These are phyloP conservation scores for Ceratina australensis DNA, from an alignment of 1,140 invertebrate species.

Conservation along the genomic window DNA sequence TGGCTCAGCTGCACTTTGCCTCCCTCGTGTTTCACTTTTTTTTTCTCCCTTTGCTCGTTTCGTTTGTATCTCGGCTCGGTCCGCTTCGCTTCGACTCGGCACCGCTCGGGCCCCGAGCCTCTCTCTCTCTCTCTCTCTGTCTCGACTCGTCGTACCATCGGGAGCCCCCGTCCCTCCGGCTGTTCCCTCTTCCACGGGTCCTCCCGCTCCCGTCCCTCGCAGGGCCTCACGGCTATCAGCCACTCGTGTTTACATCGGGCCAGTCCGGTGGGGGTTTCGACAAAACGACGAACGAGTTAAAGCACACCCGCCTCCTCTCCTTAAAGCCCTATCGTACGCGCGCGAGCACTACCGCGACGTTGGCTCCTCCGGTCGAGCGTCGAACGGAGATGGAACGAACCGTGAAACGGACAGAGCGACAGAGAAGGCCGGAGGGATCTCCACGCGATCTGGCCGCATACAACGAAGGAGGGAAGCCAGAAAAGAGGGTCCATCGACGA, in stretches of 20 bases:
- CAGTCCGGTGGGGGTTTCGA: conserved; percentile 55
- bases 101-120: conserved; percentile 58
- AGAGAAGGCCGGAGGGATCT: conserved; percentile 2
- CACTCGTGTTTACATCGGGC: conserved; percentile 75
- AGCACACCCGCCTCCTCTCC: conserved; percentile 37
- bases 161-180: conserved; percentile 27
- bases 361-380: conserved; percentile 1
- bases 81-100: conserved; percentile 63
- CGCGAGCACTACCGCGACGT: conserved; percentile 28
- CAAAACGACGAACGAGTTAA: conserved; percentile 62
- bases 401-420: background rate
- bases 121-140: conserved; percentile 36
- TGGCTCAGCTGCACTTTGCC: conserved; percentile 70
- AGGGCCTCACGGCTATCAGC: conserved; percentile 72
- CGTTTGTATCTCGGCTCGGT: conserved; percentile 69
- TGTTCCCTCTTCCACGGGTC: conserved; percentile 45
- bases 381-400: background rate
- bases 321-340: background rate
- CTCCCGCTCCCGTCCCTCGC: conserved; percentile 35
- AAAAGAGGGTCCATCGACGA: conserved; percentile 56
- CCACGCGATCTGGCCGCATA: conserved; percentile 28
- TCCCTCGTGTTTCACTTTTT: conserved; percentile 68
- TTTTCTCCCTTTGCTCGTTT: conserved; percentile 66
- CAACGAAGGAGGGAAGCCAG: conserved; percentile 24
- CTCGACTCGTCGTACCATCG: background rate